These are phyloP conservation scores for Microcebus lehilahytsara DNA, from an alignment of 2,113 vertebrate species.

Conservation along the genomic window DNA sequence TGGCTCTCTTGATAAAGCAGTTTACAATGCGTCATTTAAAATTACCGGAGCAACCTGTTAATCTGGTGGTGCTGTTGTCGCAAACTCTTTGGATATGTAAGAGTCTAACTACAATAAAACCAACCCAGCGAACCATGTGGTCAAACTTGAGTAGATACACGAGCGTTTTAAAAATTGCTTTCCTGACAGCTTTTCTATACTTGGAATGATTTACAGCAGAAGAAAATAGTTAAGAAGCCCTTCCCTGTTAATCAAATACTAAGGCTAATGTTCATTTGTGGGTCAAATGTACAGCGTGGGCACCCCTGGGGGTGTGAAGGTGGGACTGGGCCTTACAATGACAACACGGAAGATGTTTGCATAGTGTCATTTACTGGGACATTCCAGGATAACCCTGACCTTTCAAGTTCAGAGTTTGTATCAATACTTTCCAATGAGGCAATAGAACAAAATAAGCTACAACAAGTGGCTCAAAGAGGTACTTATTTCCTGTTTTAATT, in stretches of 20 bases:
- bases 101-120: background rate
- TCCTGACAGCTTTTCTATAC: background rate
- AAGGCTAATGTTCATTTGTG: accelerated
- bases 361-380: background rate
- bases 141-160: background rate
- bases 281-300: too few species aligned
- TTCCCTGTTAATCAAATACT: background rate
- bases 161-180: background rate
- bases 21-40: background rate
- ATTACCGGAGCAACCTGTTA: background rate
- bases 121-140: background rate
- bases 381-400: background rate
- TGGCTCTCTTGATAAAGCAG: background rate
- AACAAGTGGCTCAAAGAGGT: background rate
- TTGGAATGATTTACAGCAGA: background rate
- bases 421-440: background rate
- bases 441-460: background rate
- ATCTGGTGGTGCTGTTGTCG: background rate
- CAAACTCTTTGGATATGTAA: background rate
- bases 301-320: background rate
- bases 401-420: background rate
- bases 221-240: too few species aligned
- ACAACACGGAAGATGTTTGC: background rate
- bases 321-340: background rate
- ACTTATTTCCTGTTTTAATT: background rate